These are phyloP conservation scores for Drosophila ironensis DNA, from an alignment of 1,140 invertebrate genomes.

Conservation along the genomic window DNA sequence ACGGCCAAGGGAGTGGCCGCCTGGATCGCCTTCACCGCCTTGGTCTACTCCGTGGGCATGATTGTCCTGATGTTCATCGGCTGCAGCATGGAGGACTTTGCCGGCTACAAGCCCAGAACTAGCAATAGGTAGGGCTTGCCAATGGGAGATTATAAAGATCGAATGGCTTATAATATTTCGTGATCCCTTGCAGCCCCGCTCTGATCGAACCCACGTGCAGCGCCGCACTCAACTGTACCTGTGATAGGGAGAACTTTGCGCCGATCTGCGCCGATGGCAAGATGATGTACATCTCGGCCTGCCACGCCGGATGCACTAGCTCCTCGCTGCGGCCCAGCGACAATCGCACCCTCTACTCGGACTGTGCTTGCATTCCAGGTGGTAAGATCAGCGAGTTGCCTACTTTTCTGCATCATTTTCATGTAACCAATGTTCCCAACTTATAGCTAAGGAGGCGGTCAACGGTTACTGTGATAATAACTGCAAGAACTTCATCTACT, in stretches of 20 bases:
- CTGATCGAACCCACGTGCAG: conserved; percentile 85
- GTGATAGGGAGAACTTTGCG: conserved; percentile 89
- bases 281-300: conserved; percentile 94
- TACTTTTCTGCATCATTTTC: background rate
- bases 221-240: conserved; percentile 85
- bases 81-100: conserved; percentile 92
- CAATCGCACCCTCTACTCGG: conserved; percentile 87
- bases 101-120: conserved; percentile 84
- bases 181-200: conserved; percentile 46
- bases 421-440: background rate
- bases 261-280: conserved; percentile 91
- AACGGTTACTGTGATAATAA: conserved; percentile 90
- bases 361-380: conserved; percentile 88
- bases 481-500: conserved; percentile 91
- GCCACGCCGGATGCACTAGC: conserved; percentile 92
- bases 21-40: conserved; percentile 94
- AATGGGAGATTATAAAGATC: background rate
- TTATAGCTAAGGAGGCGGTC: conserved; percentile 81
- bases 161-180: too few species aligned
- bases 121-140: conserved; percentile 35
- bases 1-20: conserved; percentile 92
- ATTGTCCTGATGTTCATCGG: conserved; percentile 93
- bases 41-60: conserved; percentile 94
- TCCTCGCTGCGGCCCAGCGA: conserved; percentile 81
- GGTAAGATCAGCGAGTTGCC: conserved; percentile 23